These are phyloP conservation scores for Tortricodes alternella DNA, from an alignment of 2,888 invertebrate genomes.

Conservation along the genomic window DNA sequence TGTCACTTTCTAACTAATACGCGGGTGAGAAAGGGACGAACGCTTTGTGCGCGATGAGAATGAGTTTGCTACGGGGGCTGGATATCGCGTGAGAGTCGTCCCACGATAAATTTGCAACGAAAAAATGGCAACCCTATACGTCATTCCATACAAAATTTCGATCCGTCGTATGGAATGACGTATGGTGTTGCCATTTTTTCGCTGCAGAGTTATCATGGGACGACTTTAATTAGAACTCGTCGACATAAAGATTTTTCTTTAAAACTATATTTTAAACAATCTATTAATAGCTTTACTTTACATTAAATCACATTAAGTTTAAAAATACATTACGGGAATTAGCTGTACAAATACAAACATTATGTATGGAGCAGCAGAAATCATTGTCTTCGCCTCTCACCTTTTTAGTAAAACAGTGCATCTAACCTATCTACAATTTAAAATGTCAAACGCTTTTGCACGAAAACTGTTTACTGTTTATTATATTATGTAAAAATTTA, in stretches of 20 bases:
- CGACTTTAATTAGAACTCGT: too few relatives aligned
- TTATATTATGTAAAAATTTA: background rate
- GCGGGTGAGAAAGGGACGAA: too few relatives aligned
- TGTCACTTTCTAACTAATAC: too few relatives aligned
- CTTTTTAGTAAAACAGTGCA: background rate
- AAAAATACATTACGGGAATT: conserved; percentile 9
- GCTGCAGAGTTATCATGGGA: too few relatives aligned
- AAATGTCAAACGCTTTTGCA: background rate
- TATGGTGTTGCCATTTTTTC: too few relatives aligned
- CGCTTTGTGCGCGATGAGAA: too few relatives aligned
- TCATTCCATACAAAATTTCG: too few relatives aligned
- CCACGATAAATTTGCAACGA: too few relatives aligned
- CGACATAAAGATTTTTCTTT: conserved; percentile 1
- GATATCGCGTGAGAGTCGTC: too few relatives aligned
- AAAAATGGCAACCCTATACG: too few relatives aligned
- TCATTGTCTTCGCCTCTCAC: background rate
- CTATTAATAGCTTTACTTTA: conserved; percentile 30
- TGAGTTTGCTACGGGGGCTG: too few relatives aligned
- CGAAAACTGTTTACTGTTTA: background rate
- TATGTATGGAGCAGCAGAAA: background rate
- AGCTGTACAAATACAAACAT: background rate
- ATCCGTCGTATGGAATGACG: too few relatives aligned
- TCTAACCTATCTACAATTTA: background rate
- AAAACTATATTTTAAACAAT: conserved; percentile 19
- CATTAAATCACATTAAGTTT: conserved; percentile 30